These are phyloP conservation scores for Apamea crenata DNA, from an alignment of 2,888 invertebrate genomes.

Conservation along the genomic window DNA sequence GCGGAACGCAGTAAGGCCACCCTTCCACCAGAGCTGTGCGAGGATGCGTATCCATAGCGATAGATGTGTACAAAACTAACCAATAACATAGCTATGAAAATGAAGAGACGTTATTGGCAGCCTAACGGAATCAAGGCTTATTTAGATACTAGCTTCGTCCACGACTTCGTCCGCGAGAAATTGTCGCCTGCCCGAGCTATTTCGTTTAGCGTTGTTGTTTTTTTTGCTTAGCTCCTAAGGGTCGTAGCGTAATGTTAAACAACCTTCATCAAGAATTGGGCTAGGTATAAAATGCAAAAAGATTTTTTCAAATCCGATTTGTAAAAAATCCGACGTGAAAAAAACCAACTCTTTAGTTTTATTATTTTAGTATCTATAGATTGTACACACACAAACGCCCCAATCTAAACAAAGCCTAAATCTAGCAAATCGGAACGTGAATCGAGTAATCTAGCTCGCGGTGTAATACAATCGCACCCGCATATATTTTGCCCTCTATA, in stretches of 20 bases:
- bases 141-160: neutral
- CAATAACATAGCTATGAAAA: neutral
- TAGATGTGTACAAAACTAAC: neutral
- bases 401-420: conserved; percentile 7
- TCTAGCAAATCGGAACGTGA: conserved; percentile 22
- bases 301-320: neutral
- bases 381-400: neutral
- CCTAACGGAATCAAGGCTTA: neutral
- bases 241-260: neutral
- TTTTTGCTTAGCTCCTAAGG: neutral
- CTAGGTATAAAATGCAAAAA: too few species aligned
- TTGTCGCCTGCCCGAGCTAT: neutral
- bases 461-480: conserved; percentile 37
- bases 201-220: neutral
- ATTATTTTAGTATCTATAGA: neutral
- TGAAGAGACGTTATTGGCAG: neutral
- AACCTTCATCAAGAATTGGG: neutral
- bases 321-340: neutral
- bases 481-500: conserved; percentile 2
- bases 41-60: neutral
- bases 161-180: neutral
- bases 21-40: neutral
- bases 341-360: neutral
- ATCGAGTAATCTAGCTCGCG: conserved; percentile 45
- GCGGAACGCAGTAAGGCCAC: neutral